Base-by-base conservation (phyloP, 2,113 vertebrate species). In the Camelus dromedarius region DNA sequence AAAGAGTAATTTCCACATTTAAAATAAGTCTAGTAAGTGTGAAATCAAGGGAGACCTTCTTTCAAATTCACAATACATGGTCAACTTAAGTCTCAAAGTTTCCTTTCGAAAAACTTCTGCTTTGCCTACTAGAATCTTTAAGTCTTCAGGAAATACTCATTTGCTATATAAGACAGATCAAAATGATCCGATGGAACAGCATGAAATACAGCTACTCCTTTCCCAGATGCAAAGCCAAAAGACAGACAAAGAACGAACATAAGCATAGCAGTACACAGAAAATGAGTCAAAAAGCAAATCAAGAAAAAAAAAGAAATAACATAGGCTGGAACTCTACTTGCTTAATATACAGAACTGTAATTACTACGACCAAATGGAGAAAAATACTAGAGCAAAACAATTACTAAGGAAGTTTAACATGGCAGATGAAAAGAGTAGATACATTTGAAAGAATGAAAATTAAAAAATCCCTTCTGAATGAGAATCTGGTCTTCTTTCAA, bases 21-120 rank as follows among this genome's bases (percentile, higher is more conserved):
- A 69, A 92, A 96, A n/a, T 66, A 94, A 88, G 15, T 60, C 30
- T 89, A 82, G 20, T 50, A 89, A 76, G 38, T 82, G 2, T 80
- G 14, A 79, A 69, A 88, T 81, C 22, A 96, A 84, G 38, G 58
- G 26, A 56, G 9, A 94, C 72, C 80, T 76, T 91, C 22, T 91
- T 94, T 80, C 11, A 90, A 16, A 72, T 94, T 92, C 14, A 72
- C 24, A 91, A 88, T 50, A n/a, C 3, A 9, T 16, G 15, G 6
- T 87, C 42, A 83, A 16, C 15, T 76, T 84, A 90, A 90, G 15
- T 92, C 20, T n/a, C 22, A 18, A 81, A 62, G 38, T 96, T 89
- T 95, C 54, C 46, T 77, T 93, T 76, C 73, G 67, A 93, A 89
- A 28, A 75, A 58, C 2, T 54, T 93, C 90, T 62, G 30, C 35